These are phyloP conservation scores for Molorchus minor DNA, from an alignment of 2,888 invertebrate species.

Conservation along the genomic window DNA sequence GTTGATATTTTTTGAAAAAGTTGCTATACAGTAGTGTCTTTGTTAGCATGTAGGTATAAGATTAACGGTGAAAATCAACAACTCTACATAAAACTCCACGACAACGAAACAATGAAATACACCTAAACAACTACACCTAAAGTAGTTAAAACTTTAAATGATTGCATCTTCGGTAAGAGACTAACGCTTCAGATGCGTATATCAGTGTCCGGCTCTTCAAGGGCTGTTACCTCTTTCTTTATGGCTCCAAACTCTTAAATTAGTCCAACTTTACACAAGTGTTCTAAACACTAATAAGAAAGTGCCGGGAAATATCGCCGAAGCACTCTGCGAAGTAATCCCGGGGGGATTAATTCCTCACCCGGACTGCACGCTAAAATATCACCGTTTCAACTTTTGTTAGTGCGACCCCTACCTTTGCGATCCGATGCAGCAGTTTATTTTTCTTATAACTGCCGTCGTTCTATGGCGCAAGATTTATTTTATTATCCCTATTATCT, in stretches of 20 bases:
- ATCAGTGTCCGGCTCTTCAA: constrained; percentile 60
- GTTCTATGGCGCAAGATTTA: constrained; percentile 39
- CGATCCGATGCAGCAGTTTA: constrained; percentile 37
- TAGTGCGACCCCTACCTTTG: constrained; percentile 38
- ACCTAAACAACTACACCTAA: constrained; percentile 41
- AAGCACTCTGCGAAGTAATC: constrained; percentile 57
- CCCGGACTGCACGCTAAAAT: constrained; percentile 50
- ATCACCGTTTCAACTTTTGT: constrained; percentile 53
- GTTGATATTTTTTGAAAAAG: too few species aligned
- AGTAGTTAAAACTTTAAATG: constrained; percentile 53
- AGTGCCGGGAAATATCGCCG: constrained; percentile 59
- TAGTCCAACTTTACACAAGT: constrained; percentile 62
- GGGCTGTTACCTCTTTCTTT: constrained; percentile 62
- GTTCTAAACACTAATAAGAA: constrained; percentile 62
- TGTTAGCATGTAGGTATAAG: too few species aligned
- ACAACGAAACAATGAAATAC: constrained; percentile 3
- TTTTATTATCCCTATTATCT: constrained; percentile 36
- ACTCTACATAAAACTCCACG: too few species aligned
- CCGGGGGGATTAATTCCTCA: constrained; percentile 57
- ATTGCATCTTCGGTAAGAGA: constrained; percentile 39
- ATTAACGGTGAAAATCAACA: too few species aligned
- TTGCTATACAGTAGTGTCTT: too few species aligned
- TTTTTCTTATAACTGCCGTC: constrained; percentile 40
- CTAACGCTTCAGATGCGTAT: constrained; percentile 55
- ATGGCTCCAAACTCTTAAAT: constrained; percentile 62